These are phyloP conservation scores for Antheraea yamamai DNA, from an alignment of 2,888 invertebrate species.

Conservation along the genomic window DNA sequence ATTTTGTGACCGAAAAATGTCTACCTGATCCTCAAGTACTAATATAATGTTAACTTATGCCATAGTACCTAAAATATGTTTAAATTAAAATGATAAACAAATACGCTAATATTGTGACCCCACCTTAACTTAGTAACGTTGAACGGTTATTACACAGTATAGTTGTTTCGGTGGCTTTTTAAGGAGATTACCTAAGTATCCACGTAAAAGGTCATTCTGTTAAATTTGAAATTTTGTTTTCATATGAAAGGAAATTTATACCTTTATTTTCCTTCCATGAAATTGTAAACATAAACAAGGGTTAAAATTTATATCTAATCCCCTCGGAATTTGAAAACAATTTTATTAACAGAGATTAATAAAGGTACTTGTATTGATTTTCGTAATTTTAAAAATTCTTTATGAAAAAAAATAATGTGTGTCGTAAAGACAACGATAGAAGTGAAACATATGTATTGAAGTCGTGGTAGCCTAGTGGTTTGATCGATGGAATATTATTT, in stretches of 20 bases:
- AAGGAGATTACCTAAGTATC: slow-evolving; percentile 5
- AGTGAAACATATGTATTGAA: neutral
- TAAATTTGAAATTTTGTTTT: slow-evolving; percentile 6
- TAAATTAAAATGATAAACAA: neutral
- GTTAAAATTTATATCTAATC: neutral
- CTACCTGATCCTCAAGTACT: too few species aligned
- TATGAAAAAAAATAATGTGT: neutral
- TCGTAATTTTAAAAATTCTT: neutral
- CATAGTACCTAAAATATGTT: neutral
- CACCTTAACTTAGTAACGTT: neutral
- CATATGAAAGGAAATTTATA: neutral
- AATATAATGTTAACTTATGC: too few species aligned
- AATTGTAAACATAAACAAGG: neutral
- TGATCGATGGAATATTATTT: too few species aligned
- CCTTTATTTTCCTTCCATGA: neutral
- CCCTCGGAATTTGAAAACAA: neutral
- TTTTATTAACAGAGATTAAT: neutral
- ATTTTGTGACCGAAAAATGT: too few species aligned
- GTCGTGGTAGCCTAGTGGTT: too few species aligned
- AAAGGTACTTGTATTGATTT: neutral
- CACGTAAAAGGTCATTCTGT: neutral
- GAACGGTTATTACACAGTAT: slow-evolving; percentile 9
- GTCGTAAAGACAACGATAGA: neutral
- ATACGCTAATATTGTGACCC: neutral
- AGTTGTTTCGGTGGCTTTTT: slow-evolving; percentile 12